Conservation (phyloP, 2,113 vertebrate genomes). For the Parus major region DNA sequence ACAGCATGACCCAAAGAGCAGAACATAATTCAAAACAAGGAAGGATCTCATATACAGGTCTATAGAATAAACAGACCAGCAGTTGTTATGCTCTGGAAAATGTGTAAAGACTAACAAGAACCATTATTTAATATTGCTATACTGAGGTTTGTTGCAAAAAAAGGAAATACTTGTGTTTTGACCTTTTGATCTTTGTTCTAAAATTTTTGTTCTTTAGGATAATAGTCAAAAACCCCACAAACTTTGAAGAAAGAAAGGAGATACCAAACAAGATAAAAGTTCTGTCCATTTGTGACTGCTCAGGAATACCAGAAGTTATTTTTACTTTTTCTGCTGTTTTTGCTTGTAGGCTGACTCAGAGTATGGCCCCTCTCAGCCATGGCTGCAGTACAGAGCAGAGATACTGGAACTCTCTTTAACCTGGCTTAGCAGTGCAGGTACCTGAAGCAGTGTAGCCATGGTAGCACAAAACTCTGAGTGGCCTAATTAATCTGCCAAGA, state of each 20-base stretch:
- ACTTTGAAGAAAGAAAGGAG: not conserved
- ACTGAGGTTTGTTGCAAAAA: not conserved
- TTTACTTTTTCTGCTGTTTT: not conserved
- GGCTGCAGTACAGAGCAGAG: not conserved
- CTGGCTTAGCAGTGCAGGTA: not conserved
- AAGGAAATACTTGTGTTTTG: not conserved
- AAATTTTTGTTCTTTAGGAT: not conserved
- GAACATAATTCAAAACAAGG: not conserved
- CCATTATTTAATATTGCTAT: not conserved
- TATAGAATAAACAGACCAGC: not conserved
- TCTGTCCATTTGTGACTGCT: not conserved
- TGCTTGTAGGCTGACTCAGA: not conserved
- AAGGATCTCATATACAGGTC: not conserved
- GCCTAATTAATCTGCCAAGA: conserved; percentile 53
- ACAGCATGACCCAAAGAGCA: not conserved
- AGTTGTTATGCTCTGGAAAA: not conserved
- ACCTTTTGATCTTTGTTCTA: not conserved
- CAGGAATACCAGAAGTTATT: not conserved
- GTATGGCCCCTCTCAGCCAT: not conserved
- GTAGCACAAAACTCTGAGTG: not conserved
- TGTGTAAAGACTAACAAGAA: not conserved
- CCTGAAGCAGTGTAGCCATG: conserved; percentile 38
- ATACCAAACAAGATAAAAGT: not conserved
- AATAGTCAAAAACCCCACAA: not conserved
- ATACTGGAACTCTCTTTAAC: not conserved